Evolutionary conservation across 2,113 vertebrate genomes (phyloP).

Genomic region (Taurulus bubalis): DNA sequence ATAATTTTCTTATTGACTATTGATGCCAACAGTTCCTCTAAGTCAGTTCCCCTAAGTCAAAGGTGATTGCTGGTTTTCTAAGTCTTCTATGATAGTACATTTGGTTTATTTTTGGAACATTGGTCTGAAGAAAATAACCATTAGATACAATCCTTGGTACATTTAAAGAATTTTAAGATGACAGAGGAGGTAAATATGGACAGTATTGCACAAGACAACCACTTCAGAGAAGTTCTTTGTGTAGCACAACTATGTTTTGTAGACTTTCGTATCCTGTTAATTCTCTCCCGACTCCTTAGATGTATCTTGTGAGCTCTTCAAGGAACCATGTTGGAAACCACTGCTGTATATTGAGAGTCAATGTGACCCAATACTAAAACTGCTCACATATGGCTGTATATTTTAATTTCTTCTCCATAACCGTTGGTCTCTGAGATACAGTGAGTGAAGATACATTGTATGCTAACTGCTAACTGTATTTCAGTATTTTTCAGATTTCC

Average conservation of each 20-base stretch:
- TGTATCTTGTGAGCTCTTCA: not conserved
- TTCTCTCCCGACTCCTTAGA: not conserved
- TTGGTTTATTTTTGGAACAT: not conserved
- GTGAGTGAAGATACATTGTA: not conserved
- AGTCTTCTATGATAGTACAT: not conserved
- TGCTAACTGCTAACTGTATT: not conserved
- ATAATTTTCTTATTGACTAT: not conserved
- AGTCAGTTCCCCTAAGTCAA: not conserved
- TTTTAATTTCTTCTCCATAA: slow-evolving; percentile 23
- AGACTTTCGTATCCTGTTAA: not conserved
- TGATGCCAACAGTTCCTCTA: not conserved
- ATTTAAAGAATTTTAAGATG: not conserved
- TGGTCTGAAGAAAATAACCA: not conserved
- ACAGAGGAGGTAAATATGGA: not conserved
- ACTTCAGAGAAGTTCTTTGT: not conserved
- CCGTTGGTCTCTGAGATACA: slow-evolving; percentile 3
- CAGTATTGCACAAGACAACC: not conserved
- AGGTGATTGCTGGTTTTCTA: not conserved
- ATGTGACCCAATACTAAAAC: slow-evolving; percentile 65
- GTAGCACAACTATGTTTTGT: not conserved
- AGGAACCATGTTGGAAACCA: not conserved
- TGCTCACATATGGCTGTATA: not conserved
- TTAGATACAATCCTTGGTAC: not conserved
- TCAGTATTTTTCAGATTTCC: not conserved
- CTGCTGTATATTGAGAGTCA: slow-evolving; percentile 48